These are phyloP conservation scores for Chlamydotis undulata DNA, from an alignment of 2,113 vertebrate genomes.

Conservation along the genomic window DNA sequence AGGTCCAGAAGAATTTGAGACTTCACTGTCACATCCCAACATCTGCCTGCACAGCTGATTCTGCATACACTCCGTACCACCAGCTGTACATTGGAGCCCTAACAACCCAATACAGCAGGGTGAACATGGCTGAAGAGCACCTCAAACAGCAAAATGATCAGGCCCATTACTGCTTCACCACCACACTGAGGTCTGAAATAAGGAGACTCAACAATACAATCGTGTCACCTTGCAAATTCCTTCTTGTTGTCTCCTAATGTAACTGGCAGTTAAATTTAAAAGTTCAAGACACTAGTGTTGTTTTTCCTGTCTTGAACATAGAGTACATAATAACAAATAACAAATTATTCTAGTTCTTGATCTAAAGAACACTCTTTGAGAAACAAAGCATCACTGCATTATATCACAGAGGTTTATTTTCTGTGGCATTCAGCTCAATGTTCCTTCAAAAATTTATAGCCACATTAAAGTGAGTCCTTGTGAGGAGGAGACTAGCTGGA, in stretches of 20 bases:
- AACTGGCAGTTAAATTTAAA: background rate
- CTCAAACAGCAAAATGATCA: background rate
- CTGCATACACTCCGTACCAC: background rate
- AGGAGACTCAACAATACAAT: background rate
- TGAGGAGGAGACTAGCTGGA: background rate
- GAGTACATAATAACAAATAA: background rate
- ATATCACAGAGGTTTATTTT: constrained; percentile 23
- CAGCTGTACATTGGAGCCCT: background rate
- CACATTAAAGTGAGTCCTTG: constrained; percentile 33
- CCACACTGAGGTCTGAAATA: background rate
- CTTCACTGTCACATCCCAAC: background rate
- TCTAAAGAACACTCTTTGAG: background rate
- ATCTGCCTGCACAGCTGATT: background rate
- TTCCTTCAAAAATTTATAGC: constrained; percentile 52
- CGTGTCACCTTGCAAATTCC: background rate
- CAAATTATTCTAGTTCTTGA: background rate
- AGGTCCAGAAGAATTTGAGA: background rate
- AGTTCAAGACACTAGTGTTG: background rate
- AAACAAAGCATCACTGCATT: background rate
- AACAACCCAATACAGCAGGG: background rate
- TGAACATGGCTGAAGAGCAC: background rate
- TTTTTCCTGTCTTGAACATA: background rate
- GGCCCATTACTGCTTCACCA: background rate
- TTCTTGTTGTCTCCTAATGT: background rate
- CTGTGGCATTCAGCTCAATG: background rate